Evolutionary conservation across 1,140 invertebrate species (phyloP), one percentile per base, ranked within the genome.

Genomic region (Ericerus pela): DNA sequence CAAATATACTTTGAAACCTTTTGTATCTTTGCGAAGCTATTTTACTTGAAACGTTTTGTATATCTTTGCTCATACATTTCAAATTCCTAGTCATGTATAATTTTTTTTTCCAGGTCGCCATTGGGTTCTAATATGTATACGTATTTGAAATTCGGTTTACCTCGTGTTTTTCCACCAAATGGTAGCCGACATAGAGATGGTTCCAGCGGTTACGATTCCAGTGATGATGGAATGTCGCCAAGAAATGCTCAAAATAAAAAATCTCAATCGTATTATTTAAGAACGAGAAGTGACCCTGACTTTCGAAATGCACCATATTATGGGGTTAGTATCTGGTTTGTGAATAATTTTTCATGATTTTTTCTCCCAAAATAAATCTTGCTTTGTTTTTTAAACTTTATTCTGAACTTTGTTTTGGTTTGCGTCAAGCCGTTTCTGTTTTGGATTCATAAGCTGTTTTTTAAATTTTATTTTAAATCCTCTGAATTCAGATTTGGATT

Each of bases 71-170:
- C n/a, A n/a, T n/a, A n/a, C n/a, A n/a, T n/a, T n/a, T n/a, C n/a
- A n/a, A n/a, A n/a, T n/a, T n/a, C n/a, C n/a, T n/a, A n/a, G n/a
- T n/a, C n/a, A n/a, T n/a, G n/a, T n/a, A n/a, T n/a, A 47, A 47
- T 47, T 47, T 8, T 33, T 33, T 41, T 57, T 14, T 41, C 29
- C 61, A 84, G 80, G 68, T 82, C 83, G 31, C 83, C 87, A 0
- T 70, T 91, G 33, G 85, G 86, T 16, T 82, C 83, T 10, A 92
- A 92, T 65, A 91, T 92, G 72, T 90, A 88, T 68, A 90, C 88
- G 2, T 93, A 93, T 70, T 73, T 94, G 24, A 91, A 93, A 68
- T 94, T 94, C 63, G 91, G 91, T 2, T 70, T 94, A 41, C 91
- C 91, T 0, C 75, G 91, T 30, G 90, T 93, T 0, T 81, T 92